phyloP scores from a whole-genome alignment of 2,888 invertebrate genomes.

The Polyommatus iphigenia region DNA sequence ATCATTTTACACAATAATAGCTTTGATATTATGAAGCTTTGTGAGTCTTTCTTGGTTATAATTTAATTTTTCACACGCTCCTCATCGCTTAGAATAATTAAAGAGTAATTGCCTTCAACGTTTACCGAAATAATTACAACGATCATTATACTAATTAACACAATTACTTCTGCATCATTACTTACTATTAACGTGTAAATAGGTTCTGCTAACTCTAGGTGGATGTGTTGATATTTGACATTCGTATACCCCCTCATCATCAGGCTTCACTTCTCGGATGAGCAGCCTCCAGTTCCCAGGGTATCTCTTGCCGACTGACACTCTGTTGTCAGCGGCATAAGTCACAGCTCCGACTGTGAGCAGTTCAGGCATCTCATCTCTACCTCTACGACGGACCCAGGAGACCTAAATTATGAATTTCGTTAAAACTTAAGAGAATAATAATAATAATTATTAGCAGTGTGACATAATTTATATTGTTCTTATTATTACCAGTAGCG shows the following conservation, averaged over 20 bases:
- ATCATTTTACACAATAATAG: not conserved
- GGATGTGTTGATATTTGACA: slow-evolving; percentile 88
- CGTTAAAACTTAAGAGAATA: too few species aligned
- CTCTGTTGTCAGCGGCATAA: slow-evolving; percentile 84
- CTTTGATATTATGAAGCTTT: not conserved
- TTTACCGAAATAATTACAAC: not conserved
- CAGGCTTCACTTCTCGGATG: slow-evolving; percentile 83
- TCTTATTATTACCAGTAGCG: too few species aligned
- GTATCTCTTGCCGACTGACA: slow-evolving; percentile 82
- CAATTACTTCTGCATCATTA: not conserved
- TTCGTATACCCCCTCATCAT: slow-evolving; percentile 85
- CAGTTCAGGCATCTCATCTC: slow-evolving; percentile 82
- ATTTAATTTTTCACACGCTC: not conserved
- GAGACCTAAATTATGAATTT: slow-evolving; percentile 74
- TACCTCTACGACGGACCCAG: slow-evolving; percentile 83
- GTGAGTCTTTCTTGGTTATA: not conserved
- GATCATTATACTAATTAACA: not conserved
- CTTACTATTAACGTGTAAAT: slow-evolving; percentile 84
- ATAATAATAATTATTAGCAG: too few species aligned
- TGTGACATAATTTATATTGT: too few species aligned
- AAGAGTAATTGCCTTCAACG: not conserved
- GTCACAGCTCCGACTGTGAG: slow-evolving; percentile 85
- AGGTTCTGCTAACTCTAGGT: slow-evolving; percentile 83
- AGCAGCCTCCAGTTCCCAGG: slow-evolving; percentile 83
- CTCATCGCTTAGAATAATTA: not conserved